phyloP scores from a whole-genome alignment of 2,797 vertebrate genomes.

The Sarcoramphus papa region DNA sequence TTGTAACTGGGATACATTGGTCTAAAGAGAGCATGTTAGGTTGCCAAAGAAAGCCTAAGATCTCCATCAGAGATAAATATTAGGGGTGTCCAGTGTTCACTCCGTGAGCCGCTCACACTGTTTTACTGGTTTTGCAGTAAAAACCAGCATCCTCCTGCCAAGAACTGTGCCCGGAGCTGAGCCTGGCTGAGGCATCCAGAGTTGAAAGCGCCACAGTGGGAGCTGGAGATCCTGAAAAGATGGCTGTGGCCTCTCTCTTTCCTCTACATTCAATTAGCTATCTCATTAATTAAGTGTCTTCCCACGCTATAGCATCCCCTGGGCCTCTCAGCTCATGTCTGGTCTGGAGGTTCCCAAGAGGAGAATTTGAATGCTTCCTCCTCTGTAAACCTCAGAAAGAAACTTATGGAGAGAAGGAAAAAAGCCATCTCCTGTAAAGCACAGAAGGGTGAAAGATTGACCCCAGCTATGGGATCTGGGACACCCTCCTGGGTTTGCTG shows the following conservation, averaged over 20 bases:
- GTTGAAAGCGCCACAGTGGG: background rate
- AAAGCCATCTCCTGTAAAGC: background rate
- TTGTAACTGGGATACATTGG: background rate
- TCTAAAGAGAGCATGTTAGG: background rate
- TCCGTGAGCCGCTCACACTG: background rate
- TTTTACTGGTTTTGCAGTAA: background rate
- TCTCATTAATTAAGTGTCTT: background rate
- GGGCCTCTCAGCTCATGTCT: background rate
- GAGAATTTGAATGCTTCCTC: background rate
- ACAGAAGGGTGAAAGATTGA: background rate
- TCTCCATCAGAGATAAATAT: background rate
- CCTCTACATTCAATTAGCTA: background rate
- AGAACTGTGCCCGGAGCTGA: background rate
- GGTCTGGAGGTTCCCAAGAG: background rate
- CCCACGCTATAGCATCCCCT: background rate
- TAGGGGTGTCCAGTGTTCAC: background rate
- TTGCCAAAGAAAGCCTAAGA: background rate
- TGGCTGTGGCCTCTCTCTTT: background rate
- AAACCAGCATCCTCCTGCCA: background rate
- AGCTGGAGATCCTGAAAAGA: background rate
- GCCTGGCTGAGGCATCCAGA: background rate
- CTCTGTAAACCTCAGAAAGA: background rate
- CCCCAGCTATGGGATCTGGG: background rate
- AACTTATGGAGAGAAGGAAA: background rate
- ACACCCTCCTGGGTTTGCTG: background rate